Base-by-base conservation (phyloP, 1,140 invertebrate species). In the Globodera rostochiensis region DNA sequence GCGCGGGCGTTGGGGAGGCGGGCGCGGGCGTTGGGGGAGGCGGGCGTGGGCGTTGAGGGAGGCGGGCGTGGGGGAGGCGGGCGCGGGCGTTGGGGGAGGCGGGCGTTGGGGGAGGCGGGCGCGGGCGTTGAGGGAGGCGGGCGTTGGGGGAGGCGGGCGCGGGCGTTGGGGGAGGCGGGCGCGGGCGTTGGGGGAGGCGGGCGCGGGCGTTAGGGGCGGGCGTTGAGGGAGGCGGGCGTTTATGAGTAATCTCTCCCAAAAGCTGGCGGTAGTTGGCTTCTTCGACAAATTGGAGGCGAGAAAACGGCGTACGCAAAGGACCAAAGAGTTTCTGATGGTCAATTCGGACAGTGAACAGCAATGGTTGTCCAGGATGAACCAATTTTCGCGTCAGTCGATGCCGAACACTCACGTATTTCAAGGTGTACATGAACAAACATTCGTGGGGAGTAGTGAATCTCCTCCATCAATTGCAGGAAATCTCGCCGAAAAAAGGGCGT, bases 231-330 rank as follows among this genome's bases (percentile, higher is more conserved):
- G 2, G 36, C 36, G 36, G 36, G 36, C 36, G 36, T 36, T 36
- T 36, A 36, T 36, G 36, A 36, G 36, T 36, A 36, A 36, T 2
- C 36, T 53, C 11, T 53, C 15, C 57, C 57, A 19, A 67, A 60
- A 87, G 86, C 71, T 88, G 11, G 87, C 88, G 13, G 84, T 89
- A 7, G 87, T 89, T 13, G 87, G 87, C n/a, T 88, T 89, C 60
- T 88, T 85, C 36, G 87, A 88, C 71, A 89, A 89, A 82, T 46
- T 88, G 53, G 87, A 88, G 70, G 84, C 87, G 11, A 87, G 84
- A 50, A 57, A 87, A 45, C 74, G 87, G 50, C 80, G 88, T 49
- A 79, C 80, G 5, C 74, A 84, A 69, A 11, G 86, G 67, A 80
- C 79, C 2, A 83, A 87, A 57, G 87, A 89, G 74, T 80, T 87